phyloP scores from a whole-genome alignment of 2,888 invertebrate species.

The Hyposoter dolosus region DNA sequence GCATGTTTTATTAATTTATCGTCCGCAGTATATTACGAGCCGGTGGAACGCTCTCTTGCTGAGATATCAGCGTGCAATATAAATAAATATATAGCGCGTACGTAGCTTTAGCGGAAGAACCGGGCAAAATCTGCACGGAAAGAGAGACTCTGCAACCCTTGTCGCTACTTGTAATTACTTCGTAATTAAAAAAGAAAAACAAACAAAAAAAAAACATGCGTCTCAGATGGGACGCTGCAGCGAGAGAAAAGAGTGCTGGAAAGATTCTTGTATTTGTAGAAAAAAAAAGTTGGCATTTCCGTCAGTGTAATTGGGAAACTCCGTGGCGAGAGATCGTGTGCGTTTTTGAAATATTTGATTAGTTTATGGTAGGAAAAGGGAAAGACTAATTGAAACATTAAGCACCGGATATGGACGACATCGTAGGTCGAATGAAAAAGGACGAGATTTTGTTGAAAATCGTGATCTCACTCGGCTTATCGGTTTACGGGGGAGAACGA shows the following conservation, averaged over 20 bases:
- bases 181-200: constrained; percentile 79
- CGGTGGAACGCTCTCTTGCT: constrained; percentile 46
- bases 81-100: constrained; percentile 30
- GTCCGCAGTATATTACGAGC: constrained; percentile 77
- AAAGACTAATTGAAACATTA: constrained; percentile 8
- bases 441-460: constrained; percentile 67
- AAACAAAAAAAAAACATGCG: constrained; percentile 64
- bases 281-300: too few relatives aligned
- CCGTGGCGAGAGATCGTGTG: not conserved
- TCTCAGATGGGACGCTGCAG: constrained; percentile 53
- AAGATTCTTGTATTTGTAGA: too few relatives aligned
- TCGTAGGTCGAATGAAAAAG: constrained; percentile 20
- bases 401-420: not conserved
- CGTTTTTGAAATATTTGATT: not conserved
- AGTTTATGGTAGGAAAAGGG: not conserved
- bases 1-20: constrained; percentile 83
- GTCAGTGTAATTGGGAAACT: too few relatives aligned
- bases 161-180: constrained; percentile 79
- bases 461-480: constrained; percentile 65
- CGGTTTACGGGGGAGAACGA: constrained; percentile 68
- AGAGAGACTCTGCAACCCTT: constrained; percentile 40
- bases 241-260: constrained; percentile 70
- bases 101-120: constrained; percentile 17
- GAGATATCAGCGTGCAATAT: constrained; percentile 70
- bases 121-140: constrained; percentile 37